Percentiles rank a stretch among this genome's conserved stretches.
Conservation (phyloP, 2,888 invertebrate genomes). For the Liposcelis brunnea region DNA sequence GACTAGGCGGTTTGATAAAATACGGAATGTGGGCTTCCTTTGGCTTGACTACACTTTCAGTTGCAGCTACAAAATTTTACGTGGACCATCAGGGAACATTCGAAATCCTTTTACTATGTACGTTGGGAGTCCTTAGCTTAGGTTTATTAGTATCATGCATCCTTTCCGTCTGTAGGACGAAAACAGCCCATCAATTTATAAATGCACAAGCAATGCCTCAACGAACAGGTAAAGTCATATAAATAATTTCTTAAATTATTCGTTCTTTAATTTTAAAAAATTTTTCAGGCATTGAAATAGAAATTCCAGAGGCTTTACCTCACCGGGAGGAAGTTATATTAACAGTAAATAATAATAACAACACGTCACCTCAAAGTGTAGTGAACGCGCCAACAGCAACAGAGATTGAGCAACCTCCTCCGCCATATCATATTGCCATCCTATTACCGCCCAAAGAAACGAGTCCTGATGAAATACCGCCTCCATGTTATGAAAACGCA, state of each 20-base stretch:
- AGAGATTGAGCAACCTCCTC: conserved; percentile 35
- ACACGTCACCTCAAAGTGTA: conserved; percentile 22
- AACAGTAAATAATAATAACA: not conserved
- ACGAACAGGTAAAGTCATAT: conserved; percentile 25
- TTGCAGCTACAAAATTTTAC: conserved; percentile 54
- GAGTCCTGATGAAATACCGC: conserved; percentile 37
- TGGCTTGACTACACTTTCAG: conserved; percentile 46
- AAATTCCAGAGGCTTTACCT: not conserved
- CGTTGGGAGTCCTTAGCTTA: conserved; percentile 34
- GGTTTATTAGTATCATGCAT: conserved; percentile 45
- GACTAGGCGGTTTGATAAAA: conserved; percentile 25
- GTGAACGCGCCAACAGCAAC: conserved; percentile 19
- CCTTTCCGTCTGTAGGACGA: conserved; percentile 34
- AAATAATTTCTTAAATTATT: too few relatives aligned
- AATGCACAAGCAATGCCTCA: conserved; percentile 28
- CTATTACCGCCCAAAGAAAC: conserved; percentile 40
- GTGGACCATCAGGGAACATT: conserved; percentile 44
- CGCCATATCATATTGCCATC: conserved; percentile 73
- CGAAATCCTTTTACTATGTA: not conserved
- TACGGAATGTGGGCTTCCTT: conserved; percentile 46
- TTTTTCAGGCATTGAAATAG: conserved; percentile 19
- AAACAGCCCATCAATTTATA: conserved; percentile 19
- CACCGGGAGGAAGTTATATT: not conserved
- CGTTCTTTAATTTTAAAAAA: too few relatives aligned
- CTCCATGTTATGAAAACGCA: conserved; percentile 59